These are phyloP conservation scores for Trissonchulus sp. DNA, from an alignment of 2,888 invertebrate species.

Conservation along the genomic window DNA sequence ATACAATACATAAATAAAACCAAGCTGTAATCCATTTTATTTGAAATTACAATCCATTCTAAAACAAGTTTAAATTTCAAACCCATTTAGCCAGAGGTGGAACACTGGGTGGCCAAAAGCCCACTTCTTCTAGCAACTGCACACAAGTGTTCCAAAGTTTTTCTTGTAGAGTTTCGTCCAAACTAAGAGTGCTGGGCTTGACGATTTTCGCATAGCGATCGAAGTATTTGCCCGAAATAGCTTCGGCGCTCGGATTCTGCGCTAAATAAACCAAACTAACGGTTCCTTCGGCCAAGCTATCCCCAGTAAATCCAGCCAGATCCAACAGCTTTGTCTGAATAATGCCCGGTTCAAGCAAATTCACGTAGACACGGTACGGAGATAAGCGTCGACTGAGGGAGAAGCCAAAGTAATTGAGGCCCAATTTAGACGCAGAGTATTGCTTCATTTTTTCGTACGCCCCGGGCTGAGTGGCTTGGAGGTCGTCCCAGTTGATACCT, in stretches of 20 bases:
- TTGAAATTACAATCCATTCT: no score
- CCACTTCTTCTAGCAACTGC: conserved; percentile 19
- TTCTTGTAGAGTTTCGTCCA: conserved; percentile 18
- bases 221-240: conserved; percentile 29
- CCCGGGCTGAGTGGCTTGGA: conserved; percentile 43
- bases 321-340: conserved; percentile 30
- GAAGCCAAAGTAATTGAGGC: conserved; percentile 48
- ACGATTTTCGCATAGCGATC: background rate
- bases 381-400: conserved; percentile 41
- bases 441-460: conserved; percentile 49
- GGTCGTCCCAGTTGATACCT: conserved; percentile 43
- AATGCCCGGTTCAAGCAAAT: conserved; percentile 30
- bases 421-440: conserved; percentile 47
- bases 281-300: conserved; percentile 12
- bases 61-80: no score
- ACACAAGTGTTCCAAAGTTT: conserved; percentile 25
- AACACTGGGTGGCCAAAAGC: no score
- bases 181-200: background rate
- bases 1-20: no score
- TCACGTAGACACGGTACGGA: background rate
- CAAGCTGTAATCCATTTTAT: no score
- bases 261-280: conserved; percentile 12
- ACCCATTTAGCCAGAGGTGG: no score
- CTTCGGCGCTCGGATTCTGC: background rate
- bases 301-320: conserved; percentile 25